Percentiles rank a stretch among this genome's conserved stretches.
Evolutionary conservation across 2,113 vertebrate species (phyloP).

Genomic region (Dascyllus trimaculatus): DNA sequence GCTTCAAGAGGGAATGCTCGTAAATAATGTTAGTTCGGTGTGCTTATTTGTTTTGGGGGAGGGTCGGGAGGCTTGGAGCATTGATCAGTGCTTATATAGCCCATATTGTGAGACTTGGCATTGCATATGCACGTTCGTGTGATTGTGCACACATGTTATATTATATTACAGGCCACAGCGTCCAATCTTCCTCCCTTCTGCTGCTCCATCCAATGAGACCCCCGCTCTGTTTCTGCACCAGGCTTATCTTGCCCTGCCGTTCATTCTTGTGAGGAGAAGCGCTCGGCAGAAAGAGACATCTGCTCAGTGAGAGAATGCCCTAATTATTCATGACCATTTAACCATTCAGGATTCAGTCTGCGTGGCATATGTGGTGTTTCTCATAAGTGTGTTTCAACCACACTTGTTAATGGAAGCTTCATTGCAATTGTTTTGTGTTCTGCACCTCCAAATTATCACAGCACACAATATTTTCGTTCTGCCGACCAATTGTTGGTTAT

Average conservation of each 20-base stretch:
- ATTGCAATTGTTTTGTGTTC: slow-evolving; percentile 59
- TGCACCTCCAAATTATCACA: slow-evolving; percentile 40
- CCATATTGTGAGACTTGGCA: slow-evolving; percentile 50
- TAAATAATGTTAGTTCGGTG: slow-evolving; percentile 68
- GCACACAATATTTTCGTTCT: slow-evolving; percentile 19
- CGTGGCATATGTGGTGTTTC: slow-evolving; percentile 82
- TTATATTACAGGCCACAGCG: slow-evolving; percentile 63
- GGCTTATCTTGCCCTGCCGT: slow-evolving; percentile 73
- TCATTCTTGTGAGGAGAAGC: slow-evolving; percentile 75
- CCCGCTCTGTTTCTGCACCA: slow-evolving; percentile 55
- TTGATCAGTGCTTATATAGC: slow-evolving; percentile 60
- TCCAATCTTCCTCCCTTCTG: slow-evolving; percentile 54
- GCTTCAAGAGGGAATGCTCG: slow-evolving; percentile 59
- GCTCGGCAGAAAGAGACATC: slow-evolving; percentile 85
- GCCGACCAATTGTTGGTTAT: not conserved
- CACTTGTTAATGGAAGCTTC: slow-evolving; percentile 75
- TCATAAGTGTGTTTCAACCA: slow-evolving; percentile 69
- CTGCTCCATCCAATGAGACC: slow-evolving; percentile 48
- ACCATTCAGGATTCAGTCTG: slow-evolving; percentile 84
- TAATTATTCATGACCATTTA: slow-evolving; percentile 89
- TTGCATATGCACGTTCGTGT: slow-evolving; percentile 63
- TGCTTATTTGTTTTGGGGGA: slow-evolving; percentile 61
- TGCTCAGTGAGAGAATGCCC: slow-evolving; percentile 86
- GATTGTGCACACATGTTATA: slow-evolving; percentile 64
- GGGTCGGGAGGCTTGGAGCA: slow-evolving; percentile 54